Evolutionary conservation across 2,888 invertebrate species (phyloP), one percentile per base, ranked within the genome.

Genomic region (Drosophila greeni): DNA sequence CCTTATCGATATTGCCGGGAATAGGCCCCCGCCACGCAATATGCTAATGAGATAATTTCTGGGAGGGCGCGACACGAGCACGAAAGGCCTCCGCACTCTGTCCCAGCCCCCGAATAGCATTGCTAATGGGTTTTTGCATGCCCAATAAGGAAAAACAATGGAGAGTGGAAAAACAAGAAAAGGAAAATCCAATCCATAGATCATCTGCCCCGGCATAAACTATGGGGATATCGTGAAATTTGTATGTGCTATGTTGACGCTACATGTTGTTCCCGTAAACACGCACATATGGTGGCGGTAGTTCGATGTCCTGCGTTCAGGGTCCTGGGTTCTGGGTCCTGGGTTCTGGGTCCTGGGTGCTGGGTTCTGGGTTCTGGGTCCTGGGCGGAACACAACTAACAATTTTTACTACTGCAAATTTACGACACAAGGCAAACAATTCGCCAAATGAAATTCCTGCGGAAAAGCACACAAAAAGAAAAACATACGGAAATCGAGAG

Each of bases 11-110:
- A 83, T 75, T 74, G 80, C 75, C 59, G 54, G 59, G 55, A 86
- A 86, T 85, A 79, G 85, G 76, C 76, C 73, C 71, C 74, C 75
- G 71, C 74, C 86, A 86, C 83, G 86, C 86, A 85, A 86, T 84
- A 86, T 86, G 86, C 75, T 85, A 86, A 86, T 85, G 82, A 85
- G 66, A 66, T 66, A 66, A 66, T 56, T 45, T 54, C 43, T 36
- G 48, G 37, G 31, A 43, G 58, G 29, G 59, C 36, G 55, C 23
- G 42, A 36, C 58, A 43, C 58, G 34, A 58, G 53, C 55, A 39
- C 56, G 53, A 23, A 16, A 37, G n/a, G 5, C 31, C 23, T 16
- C 51, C 6, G 1, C 26, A 5, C n/a, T 42, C 24, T 42, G 5
- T 4, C 43, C 12, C 43, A 29, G 18, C 5, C 18, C 26, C 26